A percentile compares a stretch with the other conserved stretches of the same genome.
Evolutionary conservation across 2,888 invertebrate genomes (phyloP).

Genomic region (Germaria angustata): DNA sequence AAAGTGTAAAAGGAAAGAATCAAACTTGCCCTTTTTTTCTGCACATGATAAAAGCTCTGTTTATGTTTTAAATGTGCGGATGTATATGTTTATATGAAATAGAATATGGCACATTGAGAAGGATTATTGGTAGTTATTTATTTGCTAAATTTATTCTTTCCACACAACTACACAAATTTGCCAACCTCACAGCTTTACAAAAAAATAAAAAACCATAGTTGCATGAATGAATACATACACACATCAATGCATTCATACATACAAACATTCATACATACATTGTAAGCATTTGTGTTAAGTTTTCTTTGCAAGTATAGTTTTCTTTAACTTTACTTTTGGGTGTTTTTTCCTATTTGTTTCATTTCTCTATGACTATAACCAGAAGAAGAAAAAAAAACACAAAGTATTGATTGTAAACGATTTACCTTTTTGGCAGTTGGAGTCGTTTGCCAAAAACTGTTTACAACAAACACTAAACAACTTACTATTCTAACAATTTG

Average conservation of each 20-base stretch:
- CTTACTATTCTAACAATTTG: not conserved
- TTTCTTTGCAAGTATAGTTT: not conserved
- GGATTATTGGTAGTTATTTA: constrained; percentile 68
- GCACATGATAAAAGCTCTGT: not conserved
- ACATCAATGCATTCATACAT: not conserved
- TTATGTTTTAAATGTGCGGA: not conserved
- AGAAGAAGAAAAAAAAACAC: not conserved
- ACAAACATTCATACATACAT: not conserved
- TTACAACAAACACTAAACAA: not conserved
- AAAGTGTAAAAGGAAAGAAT: not conserved
- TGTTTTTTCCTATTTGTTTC: not conserved
- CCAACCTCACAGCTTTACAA: constrained; percentile 17
- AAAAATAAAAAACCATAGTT: not conserved
- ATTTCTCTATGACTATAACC: not conserved
- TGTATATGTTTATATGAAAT: constrained; percentile 21
- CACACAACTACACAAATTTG: constrained; percentile 67
- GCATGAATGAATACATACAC: not conserved
- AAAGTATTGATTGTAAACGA: not conserved
- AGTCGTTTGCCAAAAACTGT: not conserved
- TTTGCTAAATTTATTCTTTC: constrained; percentile 69
- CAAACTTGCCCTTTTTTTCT: not conserved
- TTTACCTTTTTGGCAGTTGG: not conserved
- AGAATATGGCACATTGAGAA: constrained; percentile 50
- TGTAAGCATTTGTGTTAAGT: not conserved
- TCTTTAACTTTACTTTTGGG: not conserved